A percentile compares a stretch with the other conserved stretches of the same genome.
These are phyloP conservation scores for Apotomis turbidana DNA, from an alignment of 2,888 invertebrate genomes.

Conservation along the genomic window DNA sequence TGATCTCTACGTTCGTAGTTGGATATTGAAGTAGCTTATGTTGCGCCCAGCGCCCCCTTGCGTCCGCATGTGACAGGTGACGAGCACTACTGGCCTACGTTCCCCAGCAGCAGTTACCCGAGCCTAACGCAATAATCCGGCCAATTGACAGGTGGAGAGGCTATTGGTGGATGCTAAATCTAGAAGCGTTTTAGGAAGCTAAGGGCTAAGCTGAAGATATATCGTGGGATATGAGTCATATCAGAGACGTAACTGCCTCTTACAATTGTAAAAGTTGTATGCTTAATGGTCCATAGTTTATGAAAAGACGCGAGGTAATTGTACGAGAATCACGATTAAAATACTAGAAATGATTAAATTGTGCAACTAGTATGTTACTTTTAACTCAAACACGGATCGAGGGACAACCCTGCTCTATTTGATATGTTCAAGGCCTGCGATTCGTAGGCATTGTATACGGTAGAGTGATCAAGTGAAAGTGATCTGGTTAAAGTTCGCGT, in stretches of 20 bases:
- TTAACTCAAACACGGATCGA: not conserved
- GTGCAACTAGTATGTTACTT: too few relatives aligned
- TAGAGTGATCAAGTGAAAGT: constrained; percentile 6
- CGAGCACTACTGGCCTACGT: constrained; percentile 33
- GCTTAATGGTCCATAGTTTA: too few relatives aligned
- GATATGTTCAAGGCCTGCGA: not conserved
- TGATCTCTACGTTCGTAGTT: not conserved
- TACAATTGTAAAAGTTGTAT: not conserved
- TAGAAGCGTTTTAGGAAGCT: not conserved
- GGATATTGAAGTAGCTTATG: not conserved
- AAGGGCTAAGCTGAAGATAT: too few relatives aligned
- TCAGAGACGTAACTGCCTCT: not conserved
- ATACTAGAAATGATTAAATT: too few relatives aligned
- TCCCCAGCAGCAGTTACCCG: constrained; percentile 22
- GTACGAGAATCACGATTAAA: too few relatives aligned
- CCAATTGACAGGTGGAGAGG: constrained; percentile 6
- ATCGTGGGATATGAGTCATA: not conserved
- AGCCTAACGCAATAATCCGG: constrained; percentile 18
- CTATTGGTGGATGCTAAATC: not conserved
- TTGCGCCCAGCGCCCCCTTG: constrained; percentile 22
- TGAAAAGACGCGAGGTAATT: too few relatives aligned
- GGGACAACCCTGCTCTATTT: constrained; percentile 1
- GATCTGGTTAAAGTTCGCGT: not conserved
- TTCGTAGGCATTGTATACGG: not conserved
- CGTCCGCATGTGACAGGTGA: constrained; percentile 21